Evolutionary conservation across 2,113 vertebrate genomes (phyloP), one percentile per base, ranked within the genome.

Genomic region (Aleadryas rufinucha): DNA sequence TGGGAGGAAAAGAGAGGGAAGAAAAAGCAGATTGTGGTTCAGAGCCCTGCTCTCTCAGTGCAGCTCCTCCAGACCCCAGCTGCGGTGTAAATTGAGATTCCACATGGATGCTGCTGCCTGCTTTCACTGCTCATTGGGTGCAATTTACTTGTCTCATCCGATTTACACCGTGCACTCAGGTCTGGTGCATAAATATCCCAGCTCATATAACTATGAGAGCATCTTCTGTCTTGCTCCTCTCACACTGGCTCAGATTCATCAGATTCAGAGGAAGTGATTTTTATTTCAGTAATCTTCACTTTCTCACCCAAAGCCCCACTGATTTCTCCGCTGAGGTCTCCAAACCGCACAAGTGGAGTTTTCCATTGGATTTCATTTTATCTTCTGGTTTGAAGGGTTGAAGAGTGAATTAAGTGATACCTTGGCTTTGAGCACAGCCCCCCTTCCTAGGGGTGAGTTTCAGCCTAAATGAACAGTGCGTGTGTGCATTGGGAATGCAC

Each of bases 51-150:
- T 78, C 84, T 49, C 61, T 22, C 18, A 79, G 68, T 41, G 86
- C 82, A 92, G 69, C 72, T 92, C 77, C 76, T 66, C 44, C 3
- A 13, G 93, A 93, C 93, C 88, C 93, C 93, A 96, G 93, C 96
- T 95, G 96, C 0, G 88, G 92, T 92, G 96, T 92, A 96, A 96
- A 97, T 95, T 96, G 93, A 96, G 96, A 96, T 96, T 96, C 95
- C 61, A 23, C 94, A 84, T 95, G 95, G 93, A 90, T 94, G 90
- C 90, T 66, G 74, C 69, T 89, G 83, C 93, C 89, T 92, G 90
- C 88, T 96, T 96, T 96, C 96, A 89, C 95, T 88, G 92, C 72
- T 95, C 44, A 31, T 93, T 90, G 92, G 88, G 85, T 94, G 93
- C 90, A 96, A 96, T 94, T 96, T 97, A 78, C 88, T 96, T 95